A percentile compares a stretch with the other conserved stretches of the same genome.
These are phyloP conservation scores for Odontomachus brunneus DNA, from an alignment of 1,140 invertebrate genomes.

Conservation along the genomic window DNA sequence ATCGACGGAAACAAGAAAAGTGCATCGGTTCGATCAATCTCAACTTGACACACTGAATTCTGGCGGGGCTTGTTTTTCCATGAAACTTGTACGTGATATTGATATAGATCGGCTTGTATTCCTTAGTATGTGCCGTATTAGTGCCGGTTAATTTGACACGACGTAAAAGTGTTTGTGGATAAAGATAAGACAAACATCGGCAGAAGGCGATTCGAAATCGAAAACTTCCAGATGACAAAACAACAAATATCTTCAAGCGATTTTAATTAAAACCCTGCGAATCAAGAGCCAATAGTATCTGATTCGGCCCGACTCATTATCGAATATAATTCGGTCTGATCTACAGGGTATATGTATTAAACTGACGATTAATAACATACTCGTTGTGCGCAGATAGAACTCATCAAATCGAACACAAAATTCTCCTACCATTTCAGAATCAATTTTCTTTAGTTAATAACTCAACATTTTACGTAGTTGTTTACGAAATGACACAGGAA, in stretches of 20 bases:
- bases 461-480: too few species aligned
- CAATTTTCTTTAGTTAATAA: too few species aligned
- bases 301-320: too few species aligned
- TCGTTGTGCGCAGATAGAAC: too few species aligned
- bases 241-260: neutral
- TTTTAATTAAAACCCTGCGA: too few species aligned
- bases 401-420: too few species aligned
- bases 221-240: neutral
- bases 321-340: too few species aligned
- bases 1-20: constrained; percentile 48
- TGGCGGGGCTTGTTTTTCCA: constrained; percentile 59
- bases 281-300: too few species aligned
- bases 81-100: constrained; percentile 68
- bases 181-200: neutral
- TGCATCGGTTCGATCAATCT: constrained; percentile 66
- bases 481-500: too few species aligned
- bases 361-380: too few species aligned
- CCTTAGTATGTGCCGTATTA: constrained; percentile 35
- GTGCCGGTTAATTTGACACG: constrained; percentile 30
- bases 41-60: constrained; percentile 60
- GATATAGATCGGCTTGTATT: constrained; percentile 39
- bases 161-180: constrained; percentile 13
- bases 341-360: too few species aligned
- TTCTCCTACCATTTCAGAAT: too few species aligned
- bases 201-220: neutral